Evolutionary conservation across 1,140 invertebrate species (phyloP).

Genomic region (Diplogasteroides magnus): DNA sequence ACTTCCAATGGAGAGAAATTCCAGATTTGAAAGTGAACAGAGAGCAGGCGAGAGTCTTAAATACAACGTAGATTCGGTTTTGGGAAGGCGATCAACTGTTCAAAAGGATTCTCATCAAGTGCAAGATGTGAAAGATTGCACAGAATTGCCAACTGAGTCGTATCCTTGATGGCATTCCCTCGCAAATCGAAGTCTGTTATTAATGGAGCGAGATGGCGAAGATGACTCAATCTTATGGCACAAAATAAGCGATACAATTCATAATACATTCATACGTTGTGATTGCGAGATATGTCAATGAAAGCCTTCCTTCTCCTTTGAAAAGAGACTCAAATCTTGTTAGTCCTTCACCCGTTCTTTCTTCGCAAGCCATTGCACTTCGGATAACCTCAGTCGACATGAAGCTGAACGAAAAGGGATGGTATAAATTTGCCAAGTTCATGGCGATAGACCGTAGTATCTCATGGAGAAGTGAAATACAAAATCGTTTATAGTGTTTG

Average conservation of each 20-base stretch:
- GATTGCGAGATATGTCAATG: not conserved
- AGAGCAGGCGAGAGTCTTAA: not conserved
- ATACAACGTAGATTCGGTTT: not conserved
- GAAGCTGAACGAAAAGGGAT: too few relatives aligned
- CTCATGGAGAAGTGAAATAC: too few relatives aligned
- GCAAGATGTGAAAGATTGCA: slow-evolving; percentile 14
- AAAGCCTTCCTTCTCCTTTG: not conserved
- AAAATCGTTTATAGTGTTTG: too few relatives aligned
- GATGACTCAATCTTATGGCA: slow-evolving; percentile 12
- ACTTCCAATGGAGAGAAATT: not conserved
- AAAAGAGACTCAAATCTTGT: not conserved
- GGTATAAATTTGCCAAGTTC: too few relatives aligned
- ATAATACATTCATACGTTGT: not conserved
- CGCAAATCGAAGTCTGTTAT: slow-evolving; percentile 5
- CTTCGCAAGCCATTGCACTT: too few relatives aligned
- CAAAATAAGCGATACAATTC: not conserved
- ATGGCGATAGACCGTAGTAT: too few relatives aligned
- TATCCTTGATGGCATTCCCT: slow-evolving; percentile 16
- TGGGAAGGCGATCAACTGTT: slow-evolving; percentile 3
- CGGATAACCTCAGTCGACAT: too few relatives aligned
- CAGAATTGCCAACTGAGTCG: slow-evolving; percentile 10
- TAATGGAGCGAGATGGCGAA: slow-evolving; percentile 16
- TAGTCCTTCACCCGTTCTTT: not conserved
- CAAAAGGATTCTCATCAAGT: slow-evolving; percentile 25
- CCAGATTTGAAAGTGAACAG: not conserved